Base-by-base conservation (phyloP, 2,888 invertebrate species). In the Oconnorella tubifera region DNA sequence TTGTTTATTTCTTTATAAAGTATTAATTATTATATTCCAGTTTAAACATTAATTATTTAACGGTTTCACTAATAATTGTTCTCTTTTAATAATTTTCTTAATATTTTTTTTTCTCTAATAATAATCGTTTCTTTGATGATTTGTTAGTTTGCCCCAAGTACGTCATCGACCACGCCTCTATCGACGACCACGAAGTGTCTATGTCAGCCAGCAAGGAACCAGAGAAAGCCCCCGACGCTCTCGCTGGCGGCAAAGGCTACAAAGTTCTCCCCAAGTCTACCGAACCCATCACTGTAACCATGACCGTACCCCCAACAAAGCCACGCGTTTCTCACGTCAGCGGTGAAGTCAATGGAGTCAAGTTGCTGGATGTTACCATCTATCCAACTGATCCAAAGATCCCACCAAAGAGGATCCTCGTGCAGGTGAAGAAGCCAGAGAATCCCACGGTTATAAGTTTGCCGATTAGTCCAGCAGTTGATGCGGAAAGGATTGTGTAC, bases 131-230 rank as follows among this genome's bases (percentile, higher is more conserved):
- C n/a, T n/a, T n/a, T n/a, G n/a, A n/a, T n/a, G n/a, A n/a, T n/a
- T n/a, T n/a, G n/a, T n/a, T 19, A 51, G 53, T 51, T 6, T 51
- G 53, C 25, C 53, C 53, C 53, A 51, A 51, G 53, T 51, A 19
- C 53, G 53, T 51, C 14, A 19, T 51, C 53, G 53, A 51, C 25
- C 14, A 51, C 6, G 25, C 53, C 10, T 6, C 53, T 6, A 19
- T 51, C 25, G 14, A 10, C 53, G 25, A 19, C 25, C 53, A 51
- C 53, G 53, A 25, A 6, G 25, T 51, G 23, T 23, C 53, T 6
- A 40, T 40, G 19, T 40, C 40, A 6, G 10, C 53, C 53, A 51
- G 25, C 53, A 23, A 23, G 6, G 53, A 51, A 27, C 53, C 53
- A 4, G 25, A 4, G 23, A 6, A 51, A 27, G 53, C 53, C 25